These are phyloP conservation scores for Prietella phreatophila DNA, from an alignment of 2,113 vertebrate genomes.

Conservation along the genomic window DNA sequence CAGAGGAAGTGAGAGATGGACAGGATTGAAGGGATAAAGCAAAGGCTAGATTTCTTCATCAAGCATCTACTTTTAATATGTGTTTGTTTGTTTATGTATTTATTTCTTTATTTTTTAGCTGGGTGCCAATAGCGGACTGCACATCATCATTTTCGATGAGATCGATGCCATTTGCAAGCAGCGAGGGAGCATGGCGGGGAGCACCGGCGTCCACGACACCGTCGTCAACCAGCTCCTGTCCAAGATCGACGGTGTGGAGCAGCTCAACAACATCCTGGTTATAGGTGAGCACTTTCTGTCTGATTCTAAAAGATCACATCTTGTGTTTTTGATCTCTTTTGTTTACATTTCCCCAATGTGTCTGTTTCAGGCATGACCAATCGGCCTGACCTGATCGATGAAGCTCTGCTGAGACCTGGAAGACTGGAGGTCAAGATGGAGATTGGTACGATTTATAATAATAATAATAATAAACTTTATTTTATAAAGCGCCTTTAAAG, in stretches of 20 bases:
- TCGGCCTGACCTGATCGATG: slow-evolving; percentile 95
- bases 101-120: slow-evolving; percentile 69
- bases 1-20: neutral
- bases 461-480: no score
- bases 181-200: slow-evolving; percentile 94
- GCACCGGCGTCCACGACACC: slow-evolving; percentile 93
- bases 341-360: slow-evolving; percentile 19
- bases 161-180: slow-evolving; percentile 98
- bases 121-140: slow-evolving; percentile 92
- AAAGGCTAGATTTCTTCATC: no score
- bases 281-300: slow-evolving; percentile 75
- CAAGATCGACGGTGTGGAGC: slow-evolving; percentile 95
- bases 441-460: slow-evolving; percentile 86
- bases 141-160: slow-evolving; percentile 98
- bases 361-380: slow-evolving; percentile 91
- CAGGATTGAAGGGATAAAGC: neutral
- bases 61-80: neutral
- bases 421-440: slow-evolving; percentile 98
- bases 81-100: neutral
- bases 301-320: neutral
- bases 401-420: slow-evolving; percentile 90
- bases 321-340: neutral
- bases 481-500: no score
- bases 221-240: slow-evolving; percentile 97
- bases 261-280: slow-evolving; percentile 97